phyloP scores from a whole-genome alignment of 2,797 vertebrate genomes.

The Gymnocypris eckloni region DNA sequence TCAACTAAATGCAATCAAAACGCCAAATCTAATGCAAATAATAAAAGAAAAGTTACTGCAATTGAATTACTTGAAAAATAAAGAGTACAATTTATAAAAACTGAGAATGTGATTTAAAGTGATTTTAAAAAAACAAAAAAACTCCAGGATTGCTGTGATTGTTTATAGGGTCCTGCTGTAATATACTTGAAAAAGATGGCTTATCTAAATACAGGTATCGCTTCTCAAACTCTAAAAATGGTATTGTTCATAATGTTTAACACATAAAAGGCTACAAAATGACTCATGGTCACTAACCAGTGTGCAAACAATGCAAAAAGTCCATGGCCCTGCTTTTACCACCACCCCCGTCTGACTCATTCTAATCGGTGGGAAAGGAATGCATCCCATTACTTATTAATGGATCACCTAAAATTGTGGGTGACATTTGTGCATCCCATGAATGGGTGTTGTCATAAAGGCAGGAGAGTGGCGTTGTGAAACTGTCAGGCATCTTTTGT shows the following conservation, averaged over 20 bases:
- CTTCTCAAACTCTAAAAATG: not conserved
- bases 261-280: not conserved
- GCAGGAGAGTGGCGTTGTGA: constrained; percentile 20
- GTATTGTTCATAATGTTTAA: not conserved
- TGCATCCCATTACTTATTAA: constrained; percentile 53
- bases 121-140: not conserved
- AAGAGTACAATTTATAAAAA: not conserved
- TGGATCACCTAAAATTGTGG: constrained; percentile 16
- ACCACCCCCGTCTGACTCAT: constrained; percentile 19
- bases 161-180: not conserved
- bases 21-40: not conserved
- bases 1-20: not conserved
- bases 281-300: constrained; percentile 33
- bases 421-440: constrained; percentile 10
- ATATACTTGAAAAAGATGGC: not conserved
- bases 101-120: not conserved
- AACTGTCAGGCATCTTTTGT: constrained; percentile 1
- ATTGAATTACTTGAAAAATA: not conserved
- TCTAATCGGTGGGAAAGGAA: constrained; percentile 28
- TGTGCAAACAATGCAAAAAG: constrained; percentile 49
- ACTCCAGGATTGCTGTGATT: not conserved
- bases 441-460: not conserved
- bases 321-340: constrained; percentile 41
- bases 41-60: not conserved
- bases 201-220: not conserved